phyloP scores from a whole-genome alignment of 2,113 vertebrate species.

The Melanostigma gelatinosum region DNA sequence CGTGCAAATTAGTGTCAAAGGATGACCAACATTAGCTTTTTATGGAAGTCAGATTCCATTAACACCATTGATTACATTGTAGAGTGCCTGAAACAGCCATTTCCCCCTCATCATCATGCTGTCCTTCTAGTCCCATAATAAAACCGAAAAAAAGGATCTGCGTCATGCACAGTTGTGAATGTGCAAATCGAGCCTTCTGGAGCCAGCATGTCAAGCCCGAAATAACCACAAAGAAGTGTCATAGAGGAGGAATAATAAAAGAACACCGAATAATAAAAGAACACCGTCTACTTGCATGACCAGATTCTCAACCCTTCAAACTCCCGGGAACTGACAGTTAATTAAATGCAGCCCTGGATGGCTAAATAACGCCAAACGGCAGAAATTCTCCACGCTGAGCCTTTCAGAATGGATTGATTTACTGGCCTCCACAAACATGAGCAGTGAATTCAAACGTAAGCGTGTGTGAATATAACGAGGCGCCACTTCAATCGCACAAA shows the following conservation, averaged over 20 bases:
- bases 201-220: constrained; percentile 10
- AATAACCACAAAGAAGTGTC: constrained; percentile 19
- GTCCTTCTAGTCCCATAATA: constrained; percentile 29
- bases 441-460: constrained; percentile 51
- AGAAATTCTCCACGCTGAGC: not conserved
- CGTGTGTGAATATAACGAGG: constrained; percentile 41
- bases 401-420: constrained; percentile 43
- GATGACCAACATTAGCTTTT: constrained; percentile 63
- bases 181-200: constrained; percentile 15
- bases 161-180: constrained; percentile 23
- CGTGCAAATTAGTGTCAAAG: constrained; percentile 52
- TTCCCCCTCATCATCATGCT: constrained; percentile 38
- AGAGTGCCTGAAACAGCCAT: constrained; percentile 38
- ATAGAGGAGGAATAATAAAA: constrained; percentile 25
- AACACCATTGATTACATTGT: constrained; percentile 49
- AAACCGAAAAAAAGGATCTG: constrained; percentile 21
- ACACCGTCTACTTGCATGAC: constrained; percentile 6
- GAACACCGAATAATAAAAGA: constrained; percentile 9
- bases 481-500: constrained; percentile 41
- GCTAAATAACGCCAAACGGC: constrained; percentile 21
- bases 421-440: constrained; percentile 37
- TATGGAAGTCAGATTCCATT: constrained; percentile 59
- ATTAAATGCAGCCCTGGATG: constrained; percentile 44
- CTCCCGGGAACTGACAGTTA: constrained; percentile 42
- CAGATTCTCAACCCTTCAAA: constrained; percentile 40